These are phyloP conservation scores for Remorina albescens DNA, from an alignment of 2,797 vertebrate genomes.

Conservation along the genomic window DNA sequence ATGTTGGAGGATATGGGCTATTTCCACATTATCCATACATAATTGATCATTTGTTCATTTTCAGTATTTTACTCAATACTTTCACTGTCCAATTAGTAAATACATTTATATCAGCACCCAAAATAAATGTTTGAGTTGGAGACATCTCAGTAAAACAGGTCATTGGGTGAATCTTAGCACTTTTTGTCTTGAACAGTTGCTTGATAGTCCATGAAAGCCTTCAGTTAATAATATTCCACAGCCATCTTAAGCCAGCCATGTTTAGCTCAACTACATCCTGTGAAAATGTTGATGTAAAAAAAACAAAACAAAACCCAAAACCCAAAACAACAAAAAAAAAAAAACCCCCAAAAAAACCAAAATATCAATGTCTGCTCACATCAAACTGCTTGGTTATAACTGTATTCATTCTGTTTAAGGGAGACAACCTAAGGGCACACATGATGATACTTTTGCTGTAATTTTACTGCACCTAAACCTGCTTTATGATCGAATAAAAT, in stretches of 20 bases:
- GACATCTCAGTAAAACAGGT: constrained; percentile 35
- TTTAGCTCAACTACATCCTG: constrained; percentile 29
- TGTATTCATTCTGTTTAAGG: not conserved
- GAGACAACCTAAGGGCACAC: not conserved
- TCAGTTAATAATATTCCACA: constrained; percentile 51
- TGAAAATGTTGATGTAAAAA: too few species aligned
- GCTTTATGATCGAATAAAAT: not conserved
- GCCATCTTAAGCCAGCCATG: constrained; percentile 31
- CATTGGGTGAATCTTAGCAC: constrained; percentile 25
- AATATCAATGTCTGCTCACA: not conserved
- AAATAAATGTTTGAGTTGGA: constrained; percentile 38
- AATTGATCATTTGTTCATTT: constrained; percentile 11
- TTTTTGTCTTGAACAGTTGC: constrained; percentile 46
- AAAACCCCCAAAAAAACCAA: too few species aligned
- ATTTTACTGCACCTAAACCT: not conserved
- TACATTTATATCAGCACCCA: constrained; percentile 27
- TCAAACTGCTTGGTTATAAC: not conserved
- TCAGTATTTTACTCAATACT: not conserved
- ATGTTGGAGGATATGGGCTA: not conserved
- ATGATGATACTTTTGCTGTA: not conserved
- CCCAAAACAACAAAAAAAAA: too few species aligned
- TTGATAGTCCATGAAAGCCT: constrained; percentile 30
- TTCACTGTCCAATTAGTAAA: constrained; percentile 9
- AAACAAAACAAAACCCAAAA: too few species aligned
- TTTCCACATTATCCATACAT: not conserved